phyloP scores from a whole-genome alignment of 2,888 invertebrate genomes.

The Hirtodrosophila cameraria region DNA sequence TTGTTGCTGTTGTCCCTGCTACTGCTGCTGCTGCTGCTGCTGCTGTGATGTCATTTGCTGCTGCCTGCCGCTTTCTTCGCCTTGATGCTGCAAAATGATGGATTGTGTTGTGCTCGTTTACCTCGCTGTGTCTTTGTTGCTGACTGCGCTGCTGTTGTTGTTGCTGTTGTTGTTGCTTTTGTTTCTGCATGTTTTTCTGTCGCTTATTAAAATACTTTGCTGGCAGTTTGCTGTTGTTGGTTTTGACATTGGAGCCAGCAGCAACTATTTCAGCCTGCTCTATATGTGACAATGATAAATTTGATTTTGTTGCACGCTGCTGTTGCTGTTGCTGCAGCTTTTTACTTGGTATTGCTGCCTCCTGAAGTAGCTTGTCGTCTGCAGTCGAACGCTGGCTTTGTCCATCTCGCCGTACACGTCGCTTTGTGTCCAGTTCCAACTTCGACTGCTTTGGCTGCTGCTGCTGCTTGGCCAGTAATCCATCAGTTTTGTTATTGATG shows the following conservation, averaged over 20 bases:
- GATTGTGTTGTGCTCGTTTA: conserved; percentile 77
- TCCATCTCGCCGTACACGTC: conserved; percentile 68
- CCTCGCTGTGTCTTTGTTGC: conserved; percentile 50
- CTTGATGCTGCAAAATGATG: conserved; percentile 72
- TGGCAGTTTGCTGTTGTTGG: conserved; percentile 63
- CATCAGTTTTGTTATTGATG: conserved; percentile 82
- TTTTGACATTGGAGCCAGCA: conserved; percentile 48
- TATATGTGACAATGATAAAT: conserved; percentile 83
- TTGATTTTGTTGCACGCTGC: conserved; percentile 71
- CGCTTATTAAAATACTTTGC: conserved; percentile 81
- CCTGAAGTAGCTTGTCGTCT: conserved; percentile 44
- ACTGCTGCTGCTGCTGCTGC: conserved; percentile 43
- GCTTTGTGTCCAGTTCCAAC: conserved; percentile 54
- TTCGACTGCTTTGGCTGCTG: conserved; percentile 51
- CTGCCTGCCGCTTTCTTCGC: conserved; percentile 68
- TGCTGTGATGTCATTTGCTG: conserved; percentile 65
- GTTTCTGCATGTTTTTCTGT: conserved; percentile 81
- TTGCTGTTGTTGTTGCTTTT: conserved; percentile 14
- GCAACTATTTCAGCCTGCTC: conserved; percentile 51
- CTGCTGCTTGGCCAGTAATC: conserved; percentile 59
- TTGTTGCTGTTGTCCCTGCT: conserved; percentile 38
- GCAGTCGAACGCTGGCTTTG: conserved; percentile 43
- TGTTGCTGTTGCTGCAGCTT: conserved; percentile 49
- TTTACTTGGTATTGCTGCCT: conserved; percentile 61
- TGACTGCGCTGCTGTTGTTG: conserved; percentile 12